These are phyloP conservation scores for Eupithecia tripunctaria DNA, from an alignment of 2,888 invertebrate genomes.

Conservation along the genomic window DNA sequence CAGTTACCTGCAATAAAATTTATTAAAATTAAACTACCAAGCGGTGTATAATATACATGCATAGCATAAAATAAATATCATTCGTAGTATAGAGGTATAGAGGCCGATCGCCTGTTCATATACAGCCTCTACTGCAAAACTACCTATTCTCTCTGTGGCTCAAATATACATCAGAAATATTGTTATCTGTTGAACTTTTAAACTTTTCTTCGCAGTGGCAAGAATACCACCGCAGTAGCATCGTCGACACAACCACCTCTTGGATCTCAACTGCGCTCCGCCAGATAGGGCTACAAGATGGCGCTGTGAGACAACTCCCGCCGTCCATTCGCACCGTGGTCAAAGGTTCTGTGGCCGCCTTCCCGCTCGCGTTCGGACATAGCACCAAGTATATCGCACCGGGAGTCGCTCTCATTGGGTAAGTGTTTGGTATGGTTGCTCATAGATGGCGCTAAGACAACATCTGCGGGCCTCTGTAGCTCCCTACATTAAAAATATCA, in stretches of 20 bases:
- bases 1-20: too few species aligned
- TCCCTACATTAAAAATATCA: too few species aligned
- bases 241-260: slow-evolving; percentile 83
- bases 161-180: not conserved
- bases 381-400: slow-evolving; percentile 92
- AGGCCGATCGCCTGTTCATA: not conserved
- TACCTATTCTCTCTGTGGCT: not conserved
- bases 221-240: slow-evolving; percentile 80
- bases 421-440: slow-evolving; percentile 48
- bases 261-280: slow-evolving; percentile 76
- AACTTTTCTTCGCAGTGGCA: slow-evolving; percentile 83
- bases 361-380: slow-evolving; percentile 96
- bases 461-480: not conserved
- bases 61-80: too few species aligned
- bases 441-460: slow-evolving; percentile 1
- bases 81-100: too few species aligned
- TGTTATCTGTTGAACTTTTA: not conserved
- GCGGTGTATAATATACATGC: too few species aligned
- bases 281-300: slow-evolving; percentile 71
- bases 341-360: slow-evolving; percentile 90
- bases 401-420: slow-evolving; percentile 95
- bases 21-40: not conserved
- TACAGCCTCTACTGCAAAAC: not conserved
- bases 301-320: slow-evolving; percentile 85
- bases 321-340: slow-evolving; percentile 87